These are phyloP conservation scores for Patella ulyssiponensis DNA, from an alignment of 2,888 invertebrate genomes.

Conservation along the genomic window DNA sequence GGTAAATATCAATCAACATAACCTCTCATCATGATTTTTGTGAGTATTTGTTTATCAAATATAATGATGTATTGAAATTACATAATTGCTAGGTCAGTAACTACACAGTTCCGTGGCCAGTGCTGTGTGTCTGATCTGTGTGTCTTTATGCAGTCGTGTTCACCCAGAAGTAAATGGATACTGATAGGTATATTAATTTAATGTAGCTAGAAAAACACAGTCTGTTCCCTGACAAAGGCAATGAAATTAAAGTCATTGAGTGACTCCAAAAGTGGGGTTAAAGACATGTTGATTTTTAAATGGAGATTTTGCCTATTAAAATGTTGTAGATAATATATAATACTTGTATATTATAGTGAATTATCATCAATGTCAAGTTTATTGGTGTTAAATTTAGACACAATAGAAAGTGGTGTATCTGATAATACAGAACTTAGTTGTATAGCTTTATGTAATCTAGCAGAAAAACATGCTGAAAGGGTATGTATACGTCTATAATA, in stretches of 20 bases:
- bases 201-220: no score
- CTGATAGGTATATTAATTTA: no score
- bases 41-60: background rate
- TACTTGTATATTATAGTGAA: conserved; percentile 73
- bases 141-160: no score
- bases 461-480: conserved; percentile 75
- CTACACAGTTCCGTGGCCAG: background rate
- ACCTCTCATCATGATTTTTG: background rate
- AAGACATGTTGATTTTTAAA: background rate
- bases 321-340: background rate
- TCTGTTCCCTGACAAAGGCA: background rate
- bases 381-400: conserved; percentile 83
- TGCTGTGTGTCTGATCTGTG: no score
- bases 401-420: conserved; percentile 76
- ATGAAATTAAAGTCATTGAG: background rate
- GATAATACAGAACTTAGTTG: conserved; percentile 81
- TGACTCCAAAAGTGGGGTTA: background rate
- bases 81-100: background rate
- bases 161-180: no score
- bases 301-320: background rate
- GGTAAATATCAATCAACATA: conserved; percentile 65
- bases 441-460: conserved; percentile 81
- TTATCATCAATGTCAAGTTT: conserved; percentile 87
- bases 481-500: conserved; percentile 57
- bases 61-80: background rate